Evolutionary conservation across 2,113 vertebrate genomes (phyloP), one percentile per base, ranked within the genome.

Genomic region (Salvelinus alpinus): DNA sequence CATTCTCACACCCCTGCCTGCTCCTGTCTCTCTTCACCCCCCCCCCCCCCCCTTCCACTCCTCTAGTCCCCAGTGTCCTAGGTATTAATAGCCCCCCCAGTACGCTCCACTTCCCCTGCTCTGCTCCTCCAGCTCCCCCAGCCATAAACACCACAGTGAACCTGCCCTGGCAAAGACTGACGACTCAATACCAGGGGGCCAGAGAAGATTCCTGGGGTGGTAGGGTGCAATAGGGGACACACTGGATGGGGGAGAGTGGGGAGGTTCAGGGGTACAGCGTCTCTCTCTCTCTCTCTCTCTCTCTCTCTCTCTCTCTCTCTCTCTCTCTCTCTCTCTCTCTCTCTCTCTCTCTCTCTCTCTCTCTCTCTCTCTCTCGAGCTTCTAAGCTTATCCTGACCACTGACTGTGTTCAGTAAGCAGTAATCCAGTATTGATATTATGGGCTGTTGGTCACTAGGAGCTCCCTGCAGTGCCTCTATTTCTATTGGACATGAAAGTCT

Each of bases 401-500:
- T 18, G 9, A 9, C 38, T 38, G 8, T 59, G 57, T n/a, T 59
- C 18, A 64, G 20, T 18, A 64, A 25, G 8, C 24, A 64, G n/a
- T 22, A 64, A 25, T n/a, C 24, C 60, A 11, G 60, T 79, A 64
- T 18, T 54, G 51, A 51, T 47, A 14, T 81, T 76, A 72, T 75
- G 66, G 70, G 79, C 74, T 66, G 72, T 62, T 69, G 73, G 77
- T 86, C 76, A 80, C 64, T 9, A 25, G 22, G 65, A 80, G 60
- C 16, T 54, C 64, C 79, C 67, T 84, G 48, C 48, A 51, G 12
- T 1, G 3, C 11, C 64, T 81, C 80, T 75, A 75, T 82, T 88
- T 72, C 77, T 74, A 80, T 73, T 72, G 79, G 78, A 81, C 78
- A 84, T 80, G 27, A 87, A 87, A 54, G 51, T 87, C 47, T 78